Evolutionary conservation across 2,888 invertebrate genomes (phyloP), one percentile per base, ranked within the genome.

Genomic region (Orchestes rusci): DNA sequence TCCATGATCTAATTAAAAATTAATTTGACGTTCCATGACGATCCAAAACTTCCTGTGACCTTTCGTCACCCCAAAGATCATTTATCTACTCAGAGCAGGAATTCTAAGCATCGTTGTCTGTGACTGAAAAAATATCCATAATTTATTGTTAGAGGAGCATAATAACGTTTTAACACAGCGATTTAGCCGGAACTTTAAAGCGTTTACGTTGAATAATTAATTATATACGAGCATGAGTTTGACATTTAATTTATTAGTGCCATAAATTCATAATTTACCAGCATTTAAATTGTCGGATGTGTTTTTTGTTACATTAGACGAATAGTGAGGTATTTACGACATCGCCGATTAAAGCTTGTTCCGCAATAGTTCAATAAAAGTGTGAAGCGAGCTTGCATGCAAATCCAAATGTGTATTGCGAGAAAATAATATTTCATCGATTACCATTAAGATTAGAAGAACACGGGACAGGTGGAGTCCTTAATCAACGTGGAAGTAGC

Each of bases 401-500:
- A 39, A 44, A 44, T 39, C 19, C 32, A 46, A 46, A 42, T 46
- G 46, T 46, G 38, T 46, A 46, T 46, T 46, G 46, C 39, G 46
- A 42, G 46, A 46, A 46, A 37, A 46, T 46, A 46, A 46, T 43
- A 46, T 42, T 46, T 46, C 46, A 46, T 46, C 46, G 46, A 46
- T 46, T 43, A 42, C 42, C 40, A 51, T 51, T 41, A 48, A 58
- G 57, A 60, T 57, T 59, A 56, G 53, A 54, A 53, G 47, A 52
- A 49, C 45, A 52, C 52, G 58, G 55, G 57, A 60, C 63, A 63
- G 63, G 63, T 63, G 63, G 60, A 58, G 57, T 52, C 54, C 56
- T 59, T 61, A 64, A 65, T 65, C 63, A 65, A 63, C 64, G 64
- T 64, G 62, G 63, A 65, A 65, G 63, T 62, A 60, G 62, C 62